Percentiles rank a stretch among this genome's conserved stretches.
phyloP scores from a whole-genome alignment of 64 coral and sea anemone species.

The Pocillopora damicornis region DNA sequence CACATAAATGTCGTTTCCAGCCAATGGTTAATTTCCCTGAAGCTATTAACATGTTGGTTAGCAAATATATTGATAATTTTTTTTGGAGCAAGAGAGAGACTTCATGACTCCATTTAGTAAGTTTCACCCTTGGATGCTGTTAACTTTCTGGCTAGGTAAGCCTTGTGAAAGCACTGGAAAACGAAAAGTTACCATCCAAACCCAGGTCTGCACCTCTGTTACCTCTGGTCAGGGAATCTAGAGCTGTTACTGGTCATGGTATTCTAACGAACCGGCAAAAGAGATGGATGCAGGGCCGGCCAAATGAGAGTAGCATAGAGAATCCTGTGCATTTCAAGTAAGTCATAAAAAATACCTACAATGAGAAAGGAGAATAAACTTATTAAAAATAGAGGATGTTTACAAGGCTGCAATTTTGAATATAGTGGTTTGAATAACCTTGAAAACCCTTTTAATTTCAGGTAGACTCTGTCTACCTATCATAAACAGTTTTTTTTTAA shows the following conservation, averaged over 20 bases:
- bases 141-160: slow-evolving; percentile 50
- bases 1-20: too few species aligned
- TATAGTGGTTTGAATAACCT: too few species aligned
- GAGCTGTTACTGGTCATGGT: slow-evolving; percentile 79
- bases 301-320: slow-evolving; percentile 81
- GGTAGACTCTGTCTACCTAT: too few species aligned
- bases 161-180: slow-evolving; percentile 71
- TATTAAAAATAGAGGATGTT: too few species aligned
- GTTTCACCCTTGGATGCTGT: neutral
- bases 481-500: too few species aligned
- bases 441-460: too few species aligned
- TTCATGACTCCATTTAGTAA: neutral
- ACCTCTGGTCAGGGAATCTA: slow-evolving; percentile 80
- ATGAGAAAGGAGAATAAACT: too few species aligned
- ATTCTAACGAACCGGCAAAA: slow-evolving; percentile 76
- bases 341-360: slow-evolving; percentile 2
- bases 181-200: slow-evolving; percentile 42
- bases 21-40: too few species aligned
- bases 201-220: slow-evolving; percentile 71
- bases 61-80: too few species aligned
- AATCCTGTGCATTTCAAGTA: slow-evolving; percentile 90
- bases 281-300: slow-evolving; percentile 59
- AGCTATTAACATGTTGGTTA: too few species aligned
- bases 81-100: too few species aligned
- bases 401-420: too few species aligned